Percentiles rank a stretch among this genome's conserved stretches.
These are phyloP conservation scores for Crocidura indochinensis DNA, from an alignment of 2,797 vertebrate genomes.

Conservation along the genomic window DNA sequence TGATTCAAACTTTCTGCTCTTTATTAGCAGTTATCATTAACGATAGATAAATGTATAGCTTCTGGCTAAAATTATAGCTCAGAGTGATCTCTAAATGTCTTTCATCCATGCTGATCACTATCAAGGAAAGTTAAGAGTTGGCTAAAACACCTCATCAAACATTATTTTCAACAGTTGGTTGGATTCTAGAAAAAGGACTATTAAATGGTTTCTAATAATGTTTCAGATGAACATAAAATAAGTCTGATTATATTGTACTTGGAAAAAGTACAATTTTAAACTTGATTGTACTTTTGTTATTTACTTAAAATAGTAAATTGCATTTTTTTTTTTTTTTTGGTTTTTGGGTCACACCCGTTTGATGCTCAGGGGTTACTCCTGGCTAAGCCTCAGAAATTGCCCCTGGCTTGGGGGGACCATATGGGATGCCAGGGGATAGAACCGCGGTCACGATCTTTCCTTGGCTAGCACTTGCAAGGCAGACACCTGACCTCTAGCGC, in stretches of 20 bases:
- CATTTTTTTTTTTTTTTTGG: too few relatives aligned
- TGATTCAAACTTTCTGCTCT: neutral
- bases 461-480: too few relatives aligned
- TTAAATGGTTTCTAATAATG: neutral
- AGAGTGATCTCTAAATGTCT: neutral
- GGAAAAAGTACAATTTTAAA: neutral
- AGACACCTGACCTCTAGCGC: too few relatives aligned
- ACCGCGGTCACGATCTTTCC: too few relatives aligned
- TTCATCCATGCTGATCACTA: neutral
- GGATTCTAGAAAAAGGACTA: conserved; percentile 2
- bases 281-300: neutral
- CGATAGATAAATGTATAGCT: conserved; percentile 26
- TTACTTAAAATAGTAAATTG: neutral
- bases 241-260: neutral
- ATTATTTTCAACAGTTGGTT: conserved; percentile 13
- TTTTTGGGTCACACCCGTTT: too few relatives aligned
- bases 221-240: conserved; percentile 34
- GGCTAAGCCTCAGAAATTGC: too few relatives aligned
- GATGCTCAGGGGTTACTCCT: too few relatives aligned
- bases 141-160: neutral
- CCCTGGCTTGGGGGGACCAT: too few relatives aligned
- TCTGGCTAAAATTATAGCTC: conserved; percentile 16
- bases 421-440: too few relatives aligned
- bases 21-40: conserved; percentile 15
- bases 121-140: neutral